phyloP scores from a whole-genome alignment of 2,797 vertebrate species.

The Tragelaphus oryx region DNA sequence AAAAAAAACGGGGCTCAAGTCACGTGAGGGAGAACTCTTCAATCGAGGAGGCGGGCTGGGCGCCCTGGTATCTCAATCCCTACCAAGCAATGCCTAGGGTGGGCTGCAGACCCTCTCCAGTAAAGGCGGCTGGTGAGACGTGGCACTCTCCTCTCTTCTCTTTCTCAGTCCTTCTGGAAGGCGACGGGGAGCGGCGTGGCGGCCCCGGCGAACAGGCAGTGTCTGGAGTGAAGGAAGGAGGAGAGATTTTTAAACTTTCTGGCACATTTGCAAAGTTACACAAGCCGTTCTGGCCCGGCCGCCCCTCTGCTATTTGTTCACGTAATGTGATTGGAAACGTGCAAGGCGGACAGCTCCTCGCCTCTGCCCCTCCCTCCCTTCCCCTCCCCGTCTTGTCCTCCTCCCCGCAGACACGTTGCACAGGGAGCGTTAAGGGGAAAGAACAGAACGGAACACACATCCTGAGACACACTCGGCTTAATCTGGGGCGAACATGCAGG shows the following conservation, averaged over 20 bases:
- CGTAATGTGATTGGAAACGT: conserved; percentile 82
- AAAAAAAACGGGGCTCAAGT: not conserved
- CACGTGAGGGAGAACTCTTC: not conserved
- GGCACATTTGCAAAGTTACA: conserved; percentile 86
- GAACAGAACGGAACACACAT: conserved; percentile 67
- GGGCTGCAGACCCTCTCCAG: conserved; percentile 16
- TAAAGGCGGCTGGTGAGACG: conserved; percentile 33
- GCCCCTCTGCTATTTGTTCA: conserved; percentile 81
- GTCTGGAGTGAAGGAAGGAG: conserved; percentile 80
- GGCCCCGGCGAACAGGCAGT: conserved; percentile 73
- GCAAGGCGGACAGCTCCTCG: conserved; percentile 73
- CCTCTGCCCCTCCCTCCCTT: conserved; percentile 29
- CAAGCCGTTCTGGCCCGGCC: conserved; percentile 82
- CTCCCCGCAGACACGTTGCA: conserved; percentile 74
- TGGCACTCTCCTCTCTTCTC: conserved; percentile 61
- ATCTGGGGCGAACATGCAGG: conserved; percentile 76
- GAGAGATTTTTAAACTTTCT: conserved; percentile 86
- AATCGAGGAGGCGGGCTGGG: not conserved
- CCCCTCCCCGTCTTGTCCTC: not conserved
- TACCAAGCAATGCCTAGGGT: not conserved
- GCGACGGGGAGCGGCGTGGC: conserved; percentile 53
- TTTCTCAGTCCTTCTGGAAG: conserved; percentile 52
- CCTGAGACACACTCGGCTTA: conserved; percentile 63
- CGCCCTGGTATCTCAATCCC: not conserved
- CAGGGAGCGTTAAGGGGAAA: conserved; percentile 54